Conservation (phyloP, 2,113 vertebrate genomes). For the Puffinus mauretanicus region DNA sequence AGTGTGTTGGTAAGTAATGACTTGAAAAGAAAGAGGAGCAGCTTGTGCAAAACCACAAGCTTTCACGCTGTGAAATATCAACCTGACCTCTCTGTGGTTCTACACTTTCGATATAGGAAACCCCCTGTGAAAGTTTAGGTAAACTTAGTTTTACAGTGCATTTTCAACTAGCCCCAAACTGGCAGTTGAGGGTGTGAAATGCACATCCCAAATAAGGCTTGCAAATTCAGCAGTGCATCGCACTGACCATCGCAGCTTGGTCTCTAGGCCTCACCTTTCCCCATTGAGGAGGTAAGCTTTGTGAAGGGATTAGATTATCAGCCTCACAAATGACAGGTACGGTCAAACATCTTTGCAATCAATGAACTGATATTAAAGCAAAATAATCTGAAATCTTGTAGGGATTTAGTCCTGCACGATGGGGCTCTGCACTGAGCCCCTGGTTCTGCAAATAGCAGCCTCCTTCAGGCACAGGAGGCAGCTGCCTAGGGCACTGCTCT, state of each 20-base stretch:
- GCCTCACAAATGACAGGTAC: not conserved
- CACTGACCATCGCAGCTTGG: not conserved
- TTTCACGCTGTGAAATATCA: not conserved
- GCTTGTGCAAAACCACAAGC: not conserved
- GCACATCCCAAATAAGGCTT: not conserved
- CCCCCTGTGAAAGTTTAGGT: conserved; percentile 28
- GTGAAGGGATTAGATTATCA: not conserved
- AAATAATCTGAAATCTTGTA: not conserved
- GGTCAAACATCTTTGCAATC: not conserved
- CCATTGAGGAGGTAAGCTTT: not conserved
- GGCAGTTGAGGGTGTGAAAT: not conserved
- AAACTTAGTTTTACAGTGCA: not conserved
- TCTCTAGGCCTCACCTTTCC: not conserved
- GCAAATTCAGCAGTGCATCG: not conserved
- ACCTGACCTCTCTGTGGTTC: not conserved
- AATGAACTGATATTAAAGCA: not conserved
- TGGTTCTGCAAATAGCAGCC: not conserved
- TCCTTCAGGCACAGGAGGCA: not conserved
- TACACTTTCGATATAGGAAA: not conserved
- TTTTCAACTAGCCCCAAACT: not conserved
- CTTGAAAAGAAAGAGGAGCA: not conserved
- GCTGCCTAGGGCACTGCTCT: not conserved
- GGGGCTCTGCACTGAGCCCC: not conserved
- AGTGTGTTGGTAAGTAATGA: not conserved
- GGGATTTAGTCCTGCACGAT: not conserved